These are phyloP conservation scores for Cosmia trapezina DNA, from an alignment of 2,888 invertebrate genomes.

Conservation along the genomic window DNA sequence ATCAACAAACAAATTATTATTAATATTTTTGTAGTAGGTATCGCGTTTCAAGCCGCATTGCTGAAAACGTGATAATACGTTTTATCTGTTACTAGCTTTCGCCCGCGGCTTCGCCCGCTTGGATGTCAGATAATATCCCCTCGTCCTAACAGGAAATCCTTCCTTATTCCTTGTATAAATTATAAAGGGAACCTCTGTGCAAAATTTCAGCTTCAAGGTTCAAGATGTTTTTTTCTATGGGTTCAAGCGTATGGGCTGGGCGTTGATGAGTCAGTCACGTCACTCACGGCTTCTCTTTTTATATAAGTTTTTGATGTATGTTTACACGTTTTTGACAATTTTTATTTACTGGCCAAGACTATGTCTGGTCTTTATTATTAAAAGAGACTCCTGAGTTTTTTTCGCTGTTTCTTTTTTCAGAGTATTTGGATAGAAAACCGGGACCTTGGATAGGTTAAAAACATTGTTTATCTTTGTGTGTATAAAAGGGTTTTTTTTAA, in stretches of 20 bases:
- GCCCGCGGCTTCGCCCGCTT: too few relatives aligned
- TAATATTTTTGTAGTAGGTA: conserved; percentile 3
- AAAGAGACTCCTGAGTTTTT: neutral
- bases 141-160: too few relatives aligned
- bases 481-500: neutral
- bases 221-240: too few relatives aligned
- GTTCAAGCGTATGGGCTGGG: too few relatives aligned
- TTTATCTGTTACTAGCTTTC: neutral
- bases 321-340: neutral
- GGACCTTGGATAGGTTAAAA: neutral
- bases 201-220: too few relatives aligned
- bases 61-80: conserved; percentile 19
- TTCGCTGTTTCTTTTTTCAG: neutral
- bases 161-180: too few relatives aligned
- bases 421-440: neutral
- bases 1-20: conserved; percentile 3
- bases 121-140: too few relatives aligned
- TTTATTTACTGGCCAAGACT: neutral
- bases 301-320: too few relatives aligned
- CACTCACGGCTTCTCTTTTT: too few relatives aligned
- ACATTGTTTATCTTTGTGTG: neutral
- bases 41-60: conserved; percentile 10
- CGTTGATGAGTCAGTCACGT: too few relatives aligned
- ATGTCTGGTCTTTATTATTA: neutral
- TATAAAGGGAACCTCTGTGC: too few relatives aligned